Evolutionary conservation across 1,140 invertebrate species (phyloP).

Genomic region (Anoplophora glabripennis): DNA sequence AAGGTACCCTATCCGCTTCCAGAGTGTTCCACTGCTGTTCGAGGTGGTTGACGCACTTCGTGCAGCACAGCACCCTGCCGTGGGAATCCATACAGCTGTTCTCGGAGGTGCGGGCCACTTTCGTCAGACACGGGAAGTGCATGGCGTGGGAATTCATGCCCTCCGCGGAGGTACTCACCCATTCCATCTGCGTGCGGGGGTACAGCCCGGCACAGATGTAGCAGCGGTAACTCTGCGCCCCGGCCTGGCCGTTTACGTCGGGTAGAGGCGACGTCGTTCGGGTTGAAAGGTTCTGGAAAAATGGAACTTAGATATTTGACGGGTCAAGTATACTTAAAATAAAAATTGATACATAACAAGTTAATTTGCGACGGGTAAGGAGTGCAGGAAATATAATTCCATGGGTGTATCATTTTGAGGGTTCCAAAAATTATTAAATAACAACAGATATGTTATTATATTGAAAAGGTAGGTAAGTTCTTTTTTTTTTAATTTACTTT

Average conservation of each 20-base stretch:
- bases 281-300: conserved; percentile 33
- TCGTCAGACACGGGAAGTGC: conserved; percentile 87
- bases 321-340: too few relatives aligned
- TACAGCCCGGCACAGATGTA: conserved; percentile 73
- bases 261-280: conserved; percentile 45
- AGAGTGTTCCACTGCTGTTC: conserved; percentile 84
- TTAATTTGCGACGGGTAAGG: too few relatives aligned
- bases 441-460: too few relatives aligned
- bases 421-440: too few relatives aligned
- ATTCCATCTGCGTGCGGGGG: conserved; percentile 72
- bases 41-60: conserved; percentile 76
- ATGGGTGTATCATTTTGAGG: too few relatives aligned
- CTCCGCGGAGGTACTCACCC: conserved; percentile 76
- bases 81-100: conserved; percentile 61
- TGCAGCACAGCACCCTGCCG: conserved; percentile 80
- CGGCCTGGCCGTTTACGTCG: conserved; percentile 50
- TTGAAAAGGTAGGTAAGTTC: too few relatives aligned
- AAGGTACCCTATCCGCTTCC: conserved; percentile 76
- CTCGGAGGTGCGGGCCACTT: conserved; percentile 57
- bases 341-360: too few relatives aligned
- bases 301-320: background rate
- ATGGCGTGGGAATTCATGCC: conserved; percentile 86
- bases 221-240: conserved; percentile 55
- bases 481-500: too few relatives aligned
- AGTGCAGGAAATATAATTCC: too few relatives aligned